Conservation (phyloP, 1,140 invertebrate species). For the Probaryconus sp. region DNA sequence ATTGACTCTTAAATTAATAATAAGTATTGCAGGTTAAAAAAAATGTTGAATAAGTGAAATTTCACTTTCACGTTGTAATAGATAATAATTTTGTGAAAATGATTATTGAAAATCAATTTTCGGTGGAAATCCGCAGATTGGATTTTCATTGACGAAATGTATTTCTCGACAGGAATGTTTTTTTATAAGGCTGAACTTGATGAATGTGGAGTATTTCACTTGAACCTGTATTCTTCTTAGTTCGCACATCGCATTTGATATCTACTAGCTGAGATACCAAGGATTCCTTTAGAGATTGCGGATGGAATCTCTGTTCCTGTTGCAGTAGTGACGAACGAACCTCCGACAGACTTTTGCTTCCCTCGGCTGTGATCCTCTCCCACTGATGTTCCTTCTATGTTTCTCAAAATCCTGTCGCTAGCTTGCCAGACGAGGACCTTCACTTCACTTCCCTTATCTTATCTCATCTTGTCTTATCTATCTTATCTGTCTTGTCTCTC, state of each 20-base stretch:
- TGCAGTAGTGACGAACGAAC: conserved; percentile 72
- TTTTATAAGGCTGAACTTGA: conserved; percentile 51
- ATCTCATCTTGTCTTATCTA: conserved; percentile 51
- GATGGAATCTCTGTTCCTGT: conserved; percentile 70
- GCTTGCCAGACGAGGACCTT: no score
- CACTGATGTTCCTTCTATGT: conserved; percentile 60
- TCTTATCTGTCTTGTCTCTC: conserved; percentile 58
- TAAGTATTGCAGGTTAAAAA: no score
- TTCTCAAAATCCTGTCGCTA: conserved; percentile 54
- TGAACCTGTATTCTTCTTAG: conserved; percentile 51
- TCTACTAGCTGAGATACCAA: conserved; percentile 71
- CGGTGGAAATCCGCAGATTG: background rate
- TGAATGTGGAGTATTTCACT: conserved; percentile 57
- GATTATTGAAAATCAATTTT: background rate
- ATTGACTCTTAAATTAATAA: no score
- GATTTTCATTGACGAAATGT: conserved; percentile 22
- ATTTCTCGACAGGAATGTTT: conserved; percentile 30
- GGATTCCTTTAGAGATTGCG: conserved; percentile 76
- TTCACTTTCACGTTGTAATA: no score
- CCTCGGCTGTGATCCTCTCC: conserved; percentile 37
- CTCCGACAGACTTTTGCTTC: conserved; percentile 60
- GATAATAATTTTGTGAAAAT: no score
- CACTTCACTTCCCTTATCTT: no score
- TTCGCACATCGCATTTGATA: conserved; percentile 54
- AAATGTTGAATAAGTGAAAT: no score